phyloP scores from a whole-genome alignment of 2,888 invertebrate species.

The Scaptomyza caliginosa region DNA sequence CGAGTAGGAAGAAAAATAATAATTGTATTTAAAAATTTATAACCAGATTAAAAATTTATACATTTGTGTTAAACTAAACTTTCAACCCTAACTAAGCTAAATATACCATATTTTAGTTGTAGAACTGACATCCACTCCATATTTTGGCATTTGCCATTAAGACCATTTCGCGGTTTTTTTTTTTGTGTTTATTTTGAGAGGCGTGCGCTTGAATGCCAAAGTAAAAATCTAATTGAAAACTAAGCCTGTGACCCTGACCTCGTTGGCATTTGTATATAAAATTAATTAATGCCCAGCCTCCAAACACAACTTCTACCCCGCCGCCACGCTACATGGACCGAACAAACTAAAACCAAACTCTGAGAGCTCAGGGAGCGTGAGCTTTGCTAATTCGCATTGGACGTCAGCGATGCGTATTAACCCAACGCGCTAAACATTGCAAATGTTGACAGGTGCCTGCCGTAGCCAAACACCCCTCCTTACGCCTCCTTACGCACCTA shows the following conservation, averaged over 20 bases:
- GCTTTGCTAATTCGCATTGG: constrained; percentile 65
- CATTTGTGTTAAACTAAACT: too few species aligned
- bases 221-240: constrained; percentile 50
- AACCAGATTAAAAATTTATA: too few species aligned
- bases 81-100: not conserved
- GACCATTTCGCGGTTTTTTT: constrained; percentile 18
- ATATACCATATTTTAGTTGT: too few species aligned
- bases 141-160: constrained; percentile 7
- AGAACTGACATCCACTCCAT: not conserved
- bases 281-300: constrained; percentile 58
- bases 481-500: constrained; percentile 74
- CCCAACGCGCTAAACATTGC: constrained; percentile 43
- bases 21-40: not conserved
- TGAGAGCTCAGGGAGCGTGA: constrained; percentile 27
- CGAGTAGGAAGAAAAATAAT: too few species aligned
- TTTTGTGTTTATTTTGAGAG: too few species aligned
- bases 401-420: constrained; percentile 64
- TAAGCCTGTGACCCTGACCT: constrained; percentile 64
- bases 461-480: not conserved
- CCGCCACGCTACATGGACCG: not conserved
- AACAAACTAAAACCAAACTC: constrained; percentile 9
- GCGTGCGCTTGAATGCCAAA: constrained; percentile 2
- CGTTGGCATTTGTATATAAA: constrained; percentile 54
- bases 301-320: not conserved
- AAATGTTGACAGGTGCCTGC: constrained; percentile 35